Base-by-base conservation (phyloP, 2,797 vertebrate genomes). In the Pachyuromys duprasi region DNA sequence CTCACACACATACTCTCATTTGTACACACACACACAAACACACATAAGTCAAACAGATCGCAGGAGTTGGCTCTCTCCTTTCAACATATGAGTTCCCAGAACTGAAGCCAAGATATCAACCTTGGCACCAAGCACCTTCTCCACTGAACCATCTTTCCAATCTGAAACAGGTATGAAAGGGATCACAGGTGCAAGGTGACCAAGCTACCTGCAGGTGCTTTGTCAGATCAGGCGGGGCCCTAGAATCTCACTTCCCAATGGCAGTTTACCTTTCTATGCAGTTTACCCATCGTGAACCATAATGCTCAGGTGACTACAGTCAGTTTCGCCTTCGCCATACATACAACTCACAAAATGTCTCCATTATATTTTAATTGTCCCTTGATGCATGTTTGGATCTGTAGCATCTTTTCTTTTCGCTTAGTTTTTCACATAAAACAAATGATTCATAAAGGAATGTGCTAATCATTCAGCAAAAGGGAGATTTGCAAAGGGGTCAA, bases 401-500 rank as follows among this genome's bases (percentile, higher is more conserved):
- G 14, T 63, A 91, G n/a, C 15, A 74, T 87, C 69, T 81, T 84
- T 31, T 65, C 8, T 81, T 91, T 87, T 80, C 5, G 74, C 84
- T 62, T 53, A 78, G 5, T n/a, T 86, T 96, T 70, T 33, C 49
- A 88, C 75, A 81, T 4, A 92, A 42, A 93, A 69, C 39, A 14
- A 55, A 81, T 67, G 26, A 95, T 42, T 95, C 80, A 84, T 63
- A 67, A 62, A 76, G 55, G 87, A 95, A 81, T 81, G 31, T 81
- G 45, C 33, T 90, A 14, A 67, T 65, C 86, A 53, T 80, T 94
- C 39, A 87, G 80, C 87, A 86, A 57, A 55, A 89, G n/a, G 33
- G 20, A 17, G 36, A 60, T 92, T 93, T 90, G 55, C 60, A 82
- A 74, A 67, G 70, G 67, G 13, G 33, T 33, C 93, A 87, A 79